Percentiles rank a stretch among this genome's conserved stretches.
Evolutionary conservation across 2,797 vertebrate genomes (phyloP).

Genomic region (Lindbergichthys nudifrons): DNA sequence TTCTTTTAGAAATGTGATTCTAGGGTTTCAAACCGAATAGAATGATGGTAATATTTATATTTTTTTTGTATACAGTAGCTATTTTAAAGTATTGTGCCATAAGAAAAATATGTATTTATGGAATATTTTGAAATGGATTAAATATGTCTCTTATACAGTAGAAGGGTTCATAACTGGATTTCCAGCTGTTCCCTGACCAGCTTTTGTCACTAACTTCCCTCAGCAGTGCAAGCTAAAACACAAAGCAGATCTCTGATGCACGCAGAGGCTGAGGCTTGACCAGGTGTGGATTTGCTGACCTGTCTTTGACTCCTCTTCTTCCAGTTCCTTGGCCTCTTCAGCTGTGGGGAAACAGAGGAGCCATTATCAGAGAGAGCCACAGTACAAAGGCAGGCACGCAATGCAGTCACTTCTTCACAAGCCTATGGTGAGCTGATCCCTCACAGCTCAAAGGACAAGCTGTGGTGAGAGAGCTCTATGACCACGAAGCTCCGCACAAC

Average conservation of each 20-base stretch:
- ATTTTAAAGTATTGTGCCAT: too few species aligned
- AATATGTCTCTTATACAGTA: too few species aligned
- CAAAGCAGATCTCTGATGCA: slow-evolving; percentile 20
- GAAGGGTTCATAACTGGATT: neutral
- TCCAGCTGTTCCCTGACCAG: slow-evolving; percentile 11
- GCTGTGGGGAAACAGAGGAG: slow-evolving; percentile 81
- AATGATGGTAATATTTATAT: too few species aligned
- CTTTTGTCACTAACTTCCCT: neutral
- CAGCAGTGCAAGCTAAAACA: slow-evolving; percentile 17
- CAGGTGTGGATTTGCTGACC: slow-evolving; percentile 82
- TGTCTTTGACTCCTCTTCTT: slow-evolving; percentile 91
- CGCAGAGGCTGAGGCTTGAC: slow-evolving; percentile 35
- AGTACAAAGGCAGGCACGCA: slow-evolving; percentile 55
- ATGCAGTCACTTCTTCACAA: slow-evolving; percentile 69
- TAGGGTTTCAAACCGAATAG: too few species aligned
- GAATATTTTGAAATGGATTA: too few species aligned
- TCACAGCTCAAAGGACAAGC: slow-evolving; percentile 72
- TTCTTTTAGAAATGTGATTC: too few species aligned
- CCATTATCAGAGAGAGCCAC: slow-evolving; percentile 67
- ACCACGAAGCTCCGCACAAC: slow-evolving; percentile 42
- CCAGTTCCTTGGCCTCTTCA: slow-evolving; percentile 89
- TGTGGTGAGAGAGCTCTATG: slow-evolving; percentile 66
- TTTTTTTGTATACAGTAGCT: too few species aligned
- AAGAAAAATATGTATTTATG: too few species aligned
- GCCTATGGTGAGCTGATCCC: slow-evolving; percentile 69